Evolutionary conservation across 1,140 invertebrate genomes (phyloP).

Genomic region (Bicyclus anynana): DNA sequence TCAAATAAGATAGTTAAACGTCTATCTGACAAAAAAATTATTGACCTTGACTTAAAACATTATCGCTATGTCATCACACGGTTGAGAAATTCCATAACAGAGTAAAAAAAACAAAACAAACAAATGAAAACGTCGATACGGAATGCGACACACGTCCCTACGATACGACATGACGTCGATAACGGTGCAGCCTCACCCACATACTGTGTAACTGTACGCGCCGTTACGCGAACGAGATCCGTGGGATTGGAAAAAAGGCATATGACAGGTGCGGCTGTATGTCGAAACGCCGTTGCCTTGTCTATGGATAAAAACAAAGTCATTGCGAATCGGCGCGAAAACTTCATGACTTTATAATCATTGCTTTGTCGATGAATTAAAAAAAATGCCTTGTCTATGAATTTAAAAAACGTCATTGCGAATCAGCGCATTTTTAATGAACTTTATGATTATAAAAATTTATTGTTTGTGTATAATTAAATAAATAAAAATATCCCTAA

Average conservation of each 20-base stretch:
- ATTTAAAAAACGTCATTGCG: too few species aligned
- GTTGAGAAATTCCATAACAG: too few species aligned
- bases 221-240: conserved; percentile 61
- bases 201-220: conserved; percentile 61
- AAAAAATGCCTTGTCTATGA: too few species aligned
- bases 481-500: too few species aligned
- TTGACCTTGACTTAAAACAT: too few species aligned
- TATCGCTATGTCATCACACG: too few species aligned
- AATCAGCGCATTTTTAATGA: too few species aligned
- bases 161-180: conserved; percentile 50
- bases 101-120: background rate
- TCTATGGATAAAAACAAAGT: background rate
- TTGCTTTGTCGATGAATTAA: background rate
- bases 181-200: conserved; percentile 70
- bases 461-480: too few species aligned
- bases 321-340: conserved; percentile 8
- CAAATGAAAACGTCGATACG: conserved; percentile 16
- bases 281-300: conserved; percentile 8
- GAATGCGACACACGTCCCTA: conserved; percentile 32
- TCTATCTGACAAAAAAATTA: too few species aligned
- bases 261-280: conserved; percentile 36
- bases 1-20: too few species aligned
- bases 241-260: conserved; percentile 32
- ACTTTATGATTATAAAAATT: too few species aligned
- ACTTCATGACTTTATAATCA: background rate